Evolutionary conservation across 2,113 vertebrate genomes (phyloP).

Genomic region (Cyphomyrus discorhynchus): DNA sequence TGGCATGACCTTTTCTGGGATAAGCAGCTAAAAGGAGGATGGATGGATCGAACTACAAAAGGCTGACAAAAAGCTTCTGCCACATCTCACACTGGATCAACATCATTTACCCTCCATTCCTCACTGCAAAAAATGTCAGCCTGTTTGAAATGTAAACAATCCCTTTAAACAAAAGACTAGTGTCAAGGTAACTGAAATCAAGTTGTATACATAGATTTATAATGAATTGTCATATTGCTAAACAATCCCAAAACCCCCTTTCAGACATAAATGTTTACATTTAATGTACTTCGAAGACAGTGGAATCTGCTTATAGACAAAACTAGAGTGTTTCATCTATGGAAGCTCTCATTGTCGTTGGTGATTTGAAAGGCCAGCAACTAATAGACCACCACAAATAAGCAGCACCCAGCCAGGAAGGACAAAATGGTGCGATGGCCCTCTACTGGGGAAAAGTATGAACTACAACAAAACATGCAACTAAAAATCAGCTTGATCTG

Average conservation of each 20-base stretch:
- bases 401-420: not conserved
- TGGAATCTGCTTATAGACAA: not conserved
- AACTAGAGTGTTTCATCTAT: not conserved
- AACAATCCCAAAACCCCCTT: not conserved
- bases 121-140: not conserved
- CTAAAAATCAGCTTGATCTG: not conserved
- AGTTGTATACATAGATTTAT: not conserved
- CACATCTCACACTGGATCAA: not conserved
- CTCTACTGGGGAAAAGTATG: not conserved
- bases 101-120: not conserved
- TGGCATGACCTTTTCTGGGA: not conserved
- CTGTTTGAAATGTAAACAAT: not conserved
- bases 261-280: not conserved
- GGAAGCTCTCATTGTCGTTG: not conserved
- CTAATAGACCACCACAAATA: not conserved
- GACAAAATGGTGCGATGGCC: not conserved
- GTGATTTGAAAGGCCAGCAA: not conserved
- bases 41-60: not conserved
- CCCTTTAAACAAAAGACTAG: not conserved
- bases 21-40: not conserved
- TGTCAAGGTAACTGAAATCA: not conserved
- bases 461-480: not conserved
- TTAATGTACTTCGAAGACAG: not conserved
- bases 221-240: not conserved
- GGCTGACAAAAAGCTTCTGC: not conserved